Percentiles rank a stretch among this genome's conserved stretches.
Conservation (phyloP, 2,888 invertebrate genomes). For the Lepidochitona cinerea region DNA sequence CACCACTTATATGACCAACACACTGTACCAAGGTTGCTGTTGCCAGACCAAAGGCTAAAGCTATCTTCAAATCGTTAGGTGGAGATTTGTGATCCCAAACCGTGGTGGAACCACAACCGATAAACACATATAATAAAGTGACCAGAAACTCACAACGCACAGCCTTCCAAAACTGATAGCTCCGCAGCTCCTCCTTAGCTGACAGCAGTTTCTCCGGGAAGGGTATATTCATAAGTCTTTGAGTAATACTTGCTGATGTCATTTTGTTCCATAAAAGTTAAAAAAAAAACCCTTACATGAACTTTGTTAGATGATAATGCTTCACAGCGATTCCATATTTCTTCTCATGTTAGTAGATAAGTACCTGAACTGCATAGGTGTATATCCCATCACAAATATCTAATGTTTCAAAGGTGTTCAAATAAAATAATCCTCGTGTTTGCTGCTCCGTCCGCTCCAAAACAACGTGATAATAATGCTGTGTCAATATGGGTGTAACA, state of each 20-base stretch:
- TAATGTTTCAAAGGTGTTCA: no score
- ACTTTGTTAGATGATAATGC: no score
- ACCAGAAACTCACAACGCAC: constrained; percentile 69
- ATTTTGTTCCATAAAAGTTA: neutral
- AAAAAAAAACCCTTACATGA: no score
- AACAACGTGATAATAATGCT: no score
- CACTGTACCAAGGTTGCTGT: constrained; percentile 67
- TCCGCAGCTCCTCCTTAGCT: constrained; percentile 56
- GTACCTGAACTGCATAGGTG: no score
- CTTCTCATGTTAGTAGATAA: no score
- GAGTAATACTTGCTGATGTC: neutral
- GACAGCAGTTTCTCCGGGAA: constrained; percentile 33
- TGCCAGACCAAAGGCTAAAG: constrained; percentile 66
- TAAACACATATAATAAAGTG: constrained; percentile 65
- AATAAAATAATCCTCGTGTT: no score
- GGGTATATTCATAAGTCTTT: constrained; percentile 19
- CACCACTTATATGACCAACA: constrained; percentile 68
- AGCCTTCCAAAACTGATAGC: constrained; percentile 68
- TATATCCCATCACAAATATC: no score
- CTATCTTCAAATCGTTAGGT: constrained; percentile 50
- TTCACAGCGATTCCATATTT: no score
- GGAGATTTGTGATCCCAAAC: constrained; percentile 29
- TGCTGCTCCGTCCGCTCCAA: no score
- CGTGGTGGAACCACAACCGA: constrained; percentile 65
- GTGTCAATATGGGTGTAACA: no score